Base-by-base conservation (phyloP, 2,113 vertebrate species). In the Monarcha castaneiventris region DNA sequence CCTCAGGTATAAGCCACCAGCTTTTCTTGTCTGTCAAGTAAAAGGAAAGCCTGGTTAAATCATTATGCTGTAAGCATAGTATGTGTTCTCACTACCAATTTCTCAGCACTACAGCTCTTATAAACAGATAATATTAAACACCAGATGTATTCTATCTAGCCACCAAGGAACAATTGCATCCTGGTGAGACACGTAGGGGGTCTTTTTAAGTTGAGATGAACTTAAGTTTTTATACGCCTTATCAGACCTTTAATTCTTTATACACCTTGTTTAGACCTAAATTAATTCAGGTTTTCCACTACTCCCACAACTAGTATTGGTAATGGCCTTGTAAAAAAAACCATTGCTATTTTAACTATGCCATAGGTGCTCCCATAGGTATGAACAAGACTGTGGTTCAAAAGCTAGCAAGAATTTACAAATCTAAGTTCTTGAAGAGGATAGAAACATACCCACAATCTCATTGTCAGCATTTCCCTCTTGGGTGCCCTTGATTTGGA, bases 1-100 rank as follows among this genome's bases (percentile, higher is more conserved):
- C 75, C 87, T 95, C 73, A 84, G 48, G 77, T 94, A 92, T 59
- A 71, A 94, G 64, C 56, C 54, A 90, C 11, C 69, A 39, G 62
- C 29, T 86, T 85, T 76, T 84, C 33, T 78, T 78, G 75, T 84
- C 61, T 82, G 44, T 82, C 49, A 82, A 69, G 56, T 41, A 69
- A 91, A 94, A 84, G 25, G 58, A 79, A 87, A 76, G 26, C 23
- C 43, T 76, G 79, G 75, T 80, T 79, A 84, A 90, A 66, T 62
- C 26, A 66, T 30, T 37, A 16, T 37, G 32, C 19, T 84, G 37
- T 43, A 89, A 64, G 32, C 41, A 27, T 20, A 44, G 25, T 7
- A 13, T 29, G 26, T 33, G 8, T 51, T 71, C 83, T 76, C 26
- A 73, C 48, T 61, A 69, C 32, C 35, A 22, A 71, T 78, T 84